Percentiles rank a stretch among this genome's conserved stretches.
Evolutionary conservation across 37 sponge, comb jelly and placozoan species (phyloP).

Genomic region (Geodia barretti): DNA sequence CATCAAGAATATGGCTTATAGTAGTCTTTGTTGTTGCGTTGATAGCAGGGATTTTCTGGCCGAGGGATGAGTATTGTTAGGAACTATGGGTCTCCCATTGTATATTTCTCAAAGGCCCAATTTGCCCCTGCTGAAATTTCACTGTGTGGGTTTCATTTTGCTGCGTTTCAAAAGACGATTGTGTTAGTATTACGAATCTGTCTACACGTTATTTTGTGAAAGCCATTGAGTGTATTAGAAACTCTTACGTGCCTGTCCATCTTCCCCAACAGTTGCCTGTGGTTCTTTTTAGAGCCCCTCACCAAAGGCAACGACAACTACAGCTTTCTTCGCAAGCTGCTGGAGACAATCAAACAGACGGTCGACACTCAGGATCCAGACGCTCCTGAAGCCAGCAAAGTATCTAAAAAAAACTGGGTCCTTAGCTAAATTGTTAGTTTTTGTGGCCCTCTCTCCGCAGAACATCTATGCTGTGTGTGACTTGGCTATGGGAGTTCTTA

Average conservation of each 20-base stretch:
- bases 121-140: no score
- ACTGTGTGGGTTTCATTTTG: no score
- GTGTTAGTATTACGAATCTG: not conserved
- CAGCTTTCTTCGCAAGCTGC: conserved; percentile 65
- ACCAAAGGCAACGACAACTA: conserved; percentile 70
- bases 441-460: conserved; percentile 5
- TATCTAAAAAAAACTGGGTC: not conserved
- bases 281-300: conserved; percentile 88
- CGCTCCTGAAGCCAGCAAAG: conserved; percentile 66
- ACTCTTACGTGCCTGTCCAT: not conserved
- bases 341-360: conserved; percentile 79
- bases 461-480: conserved; percentile 78
- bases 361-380: conserved; percentile 80
- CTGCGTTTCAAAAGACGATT: no score
- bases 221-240: no score
- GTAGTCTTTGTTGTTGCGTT: not conserved
- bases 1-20: not conserved
- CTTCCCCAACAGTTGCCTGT: conserved; percentile 57
- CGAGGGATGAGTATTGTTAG: no score
- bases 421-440: no score
- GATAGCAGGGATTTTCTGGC: no score
- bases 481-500: conserved; percentile 50
- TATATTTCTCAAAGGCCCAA: no score
- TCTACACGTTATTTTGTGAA: not conserved
- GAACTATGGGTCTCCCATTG: not conserved